Base-by-base conservation (phyloP, 2,888 invertebrate genomes). In the Hydraecia micacea region DNA sequence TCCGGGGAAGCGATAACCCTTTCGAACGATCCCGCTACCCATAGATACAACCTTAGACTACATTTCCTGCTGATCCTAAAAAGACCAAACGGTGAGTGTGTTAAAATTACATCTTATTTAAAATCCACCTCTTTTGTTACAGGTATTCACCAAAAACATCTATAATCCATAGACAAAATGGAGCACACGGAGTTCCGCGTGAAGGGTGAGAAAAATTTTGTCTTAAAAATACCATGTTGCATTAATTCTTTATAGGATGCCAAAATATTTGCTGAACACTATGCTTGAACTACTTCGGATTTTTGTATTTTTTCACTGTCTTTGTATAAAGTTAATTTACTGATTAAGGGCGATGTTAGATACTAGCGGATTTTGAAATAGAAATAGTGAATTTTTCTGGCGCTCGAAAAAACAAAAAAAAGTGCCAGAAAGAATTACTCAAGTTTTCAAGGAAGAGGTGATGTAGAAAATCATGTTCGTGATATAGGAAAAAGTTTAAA, bases 151-250 rank as follows among this genome's bases (percentile, higher is more conserved):
- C 46, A 71, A n/a, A 63, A 49, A 73, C 25, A 74, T 73, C 72
- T 69, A 49, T 4, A 77, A 82, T 7, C 65, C 25, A 25, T 39
- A 49, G 11, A 25, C 6, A 86, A 55, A 36, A 96, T 96, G 95
- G 95, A 96, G 81, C 95, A 96, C 90, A 78, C 89, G 0, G 95
- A 96, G 77, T 96, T 96, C 86, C 93, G 95, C 36, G 94, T 96
- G 0, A 96, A 96, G 86, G 95, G 95, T 95, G 87, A 88, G 92
- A 85, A 25, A 28, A 49, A 63, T 62, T 63, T 3, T 28, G 0
- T n/a, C 5, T n/a, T 55, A 18, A 28, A 13, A 68, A 58, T 70
- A 18, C 21, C 13, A 32, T 36, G 7, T 62, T 36, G 39, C 52
- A 60, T 36, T 36, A 36, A 36, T 7, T 4, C 1, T 70, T 39